phyloP scores from a whole-genome alignment of 2,888 invertebrate genomes.

The Cybosia mesomella region DNA sequence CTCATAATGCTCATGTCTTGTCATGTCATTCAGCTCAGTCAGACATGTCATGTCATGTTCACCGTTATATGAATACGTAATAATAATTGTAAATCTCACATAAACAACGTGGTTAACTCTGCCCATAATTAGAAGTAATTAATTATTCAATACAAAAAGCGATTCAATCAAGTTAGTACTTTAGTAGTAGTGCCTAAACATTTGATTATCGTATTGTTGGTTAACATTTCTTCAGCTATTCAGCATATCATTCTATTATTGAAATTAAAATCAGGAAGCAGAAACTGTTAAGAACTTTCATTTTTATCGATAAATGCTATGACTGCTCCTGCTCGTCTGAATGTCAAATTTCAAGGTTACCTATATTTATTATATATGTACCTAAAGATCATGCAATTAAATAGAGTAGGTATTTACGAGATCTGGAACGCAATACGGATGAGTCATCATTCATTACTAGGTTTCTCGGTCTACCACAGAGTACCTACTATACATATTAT shows the following conservation, averaged over 20 bases:
- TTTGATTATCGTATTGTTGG: too few species aligned
- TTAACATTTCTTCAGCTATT: neutral
- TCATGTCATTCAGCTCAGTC: neutral
- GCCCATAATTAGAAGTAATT: neutral
- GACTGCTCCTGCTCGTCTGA: too few species aligned
- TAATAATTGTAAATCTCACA: neutral
- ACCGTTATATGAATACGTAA: too few species aligned
- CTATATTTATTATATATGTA: too few species aligned
- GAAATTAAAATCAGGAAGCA: neutral
- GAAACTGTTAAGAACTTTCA: neutral
- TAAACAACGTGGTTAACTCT: neutral
- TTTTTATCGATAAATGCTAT: neutral
- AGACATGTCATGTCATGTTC: neutral
- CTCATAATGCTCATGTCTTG: too few species aligned
- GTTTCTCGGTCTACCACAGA: too few species aligned
- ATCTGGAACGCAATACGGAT: neutral
- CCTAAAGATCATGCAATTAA: too few species aligned
- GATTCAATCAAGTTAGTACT: neutral
- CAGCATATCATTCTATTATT: neutral
- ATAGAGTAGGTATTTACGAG: too few species aligned
- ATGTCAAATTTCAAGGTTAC: too few species aligned
- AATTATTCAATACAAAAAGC: neutral
- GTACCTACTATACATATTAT: too few species aligned
- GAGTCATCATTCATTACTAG: neutral
- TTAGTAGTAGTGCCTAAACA: neutral